These are phyloP conservation scores for Elysia crispata DNA, from an alignment of 2,888 invertebrate species.

Conservation along the genomic window DNA sequence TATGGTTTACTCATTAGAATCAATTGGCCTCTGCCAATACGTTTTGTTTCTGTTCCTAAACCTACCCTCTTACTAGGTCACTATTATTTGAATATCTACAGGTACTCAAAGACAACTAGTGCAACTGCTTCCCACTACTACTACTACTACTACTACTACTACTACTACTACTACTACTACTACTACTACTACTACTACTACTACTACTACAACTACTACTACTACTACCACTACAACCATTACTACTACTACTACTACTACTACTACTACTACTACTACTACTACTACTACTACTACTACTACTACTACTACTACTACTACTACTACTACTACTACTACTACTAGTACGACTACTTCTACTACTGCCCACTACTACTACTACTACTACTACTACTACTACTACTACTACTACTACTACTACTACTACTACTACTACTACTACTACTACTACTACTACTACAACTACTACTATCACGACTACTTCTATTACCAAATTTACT, in stretches of 20 bases:
- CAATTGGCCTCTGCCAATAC: too few species aligned
- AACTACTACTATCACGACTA: too few species aligned
- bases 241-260: not conserved
- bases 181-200: too few species aligned
- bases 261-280: not conserved
- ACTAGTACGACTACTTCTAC: too few species aligned
- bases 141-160: not conserved
- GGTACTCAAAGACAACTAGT: too few species aligned
- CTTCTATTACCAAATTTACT: not conserved
- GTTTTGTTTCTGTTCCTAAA: too few species aligned
- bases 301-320: conserved; percentile 22
- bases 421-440: conserved; percentile 19
- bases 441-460: not conserved
- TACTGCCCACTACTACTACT: too few species aligned
- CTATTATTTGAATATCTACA: too few species aligned
- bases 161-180: not conserved
- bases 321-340: too few species aligned
- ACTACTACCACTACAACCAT: not conserved
- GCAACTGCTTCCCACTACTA: not conserved
- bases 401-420: conserved; percentile 15
- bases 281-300: conserved; percentile 19
- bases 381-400: conserved; percentile 20
- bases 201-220: conserved; percentile 6
- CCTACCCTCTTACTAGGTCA: too few species aligned
- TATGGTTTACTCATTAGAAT: too few species aligned